A percentile compares a stretch with the other conserved stretches of the same genome.
phyloP scores from a whole-genome alignment of 2,797 vertebrate genomes.

The Coluber constrictor region DNA sequence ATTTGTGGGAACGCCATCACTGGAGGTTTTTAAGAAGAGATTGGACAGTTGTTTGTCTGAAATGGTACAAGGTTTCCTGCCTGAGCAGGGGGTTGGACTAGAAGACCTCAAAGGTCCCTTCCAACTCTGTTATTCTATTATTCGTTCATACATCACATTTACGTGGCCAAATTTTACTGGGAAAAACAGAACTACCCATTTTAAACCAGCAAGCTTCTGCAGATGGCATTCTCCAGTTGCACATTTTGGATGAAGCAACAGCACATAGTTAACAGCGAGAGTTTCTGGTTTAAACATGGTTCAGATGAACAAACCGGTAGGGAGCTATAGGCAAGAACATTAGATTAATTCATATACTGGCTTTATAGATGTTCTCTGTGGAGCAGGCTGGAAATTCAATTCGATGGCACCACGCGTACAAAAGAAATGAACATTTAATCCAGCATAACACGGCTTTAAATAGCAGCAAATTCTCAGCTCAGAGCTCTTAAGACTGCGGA shows the following conservation, averaged over 20 bases:
- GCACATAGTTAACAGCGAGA: not conserved
- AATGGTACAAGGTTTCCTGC: no score
- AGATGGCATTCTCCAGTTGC: not conserved
- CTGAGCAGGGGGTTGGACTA: no score
- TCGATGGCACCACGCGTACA: not conserved
- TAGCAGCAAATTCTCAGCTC: not conserved
- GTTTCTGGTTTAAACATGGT: not conserved
- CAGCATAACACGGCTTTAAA: not conserved
- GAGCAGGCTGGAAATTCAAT: not conserved
- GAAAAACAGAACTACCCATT: not conserved
- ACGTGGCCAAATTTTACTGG: not conserved
- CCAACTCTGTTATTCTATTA: no score
- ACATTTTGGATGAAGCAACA: not conserved
- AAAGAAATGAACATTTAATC: not conserved
- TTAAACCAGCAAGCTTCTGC: not conserved
- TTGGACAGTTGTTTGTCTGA: no score
- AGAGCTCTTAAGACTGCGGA: not conserved
- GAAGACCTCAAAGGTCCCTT: no score
- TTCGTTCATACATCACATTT: not conserved
- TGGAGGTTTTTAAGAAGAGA: no score
- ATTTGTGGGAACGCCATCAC: accelerated
- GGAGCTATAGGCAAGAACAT: not conserved
- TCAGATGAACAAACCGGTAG: not conserved
- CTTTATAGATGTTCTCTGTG: not conserved
- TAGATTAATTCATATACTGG: not conserved